Percentiles rank a stretch among this genome's conserved stretches.
Conservation (phyloP, 1,140 invertebrate genomes). For the Cotesia chilonis region DNA sequence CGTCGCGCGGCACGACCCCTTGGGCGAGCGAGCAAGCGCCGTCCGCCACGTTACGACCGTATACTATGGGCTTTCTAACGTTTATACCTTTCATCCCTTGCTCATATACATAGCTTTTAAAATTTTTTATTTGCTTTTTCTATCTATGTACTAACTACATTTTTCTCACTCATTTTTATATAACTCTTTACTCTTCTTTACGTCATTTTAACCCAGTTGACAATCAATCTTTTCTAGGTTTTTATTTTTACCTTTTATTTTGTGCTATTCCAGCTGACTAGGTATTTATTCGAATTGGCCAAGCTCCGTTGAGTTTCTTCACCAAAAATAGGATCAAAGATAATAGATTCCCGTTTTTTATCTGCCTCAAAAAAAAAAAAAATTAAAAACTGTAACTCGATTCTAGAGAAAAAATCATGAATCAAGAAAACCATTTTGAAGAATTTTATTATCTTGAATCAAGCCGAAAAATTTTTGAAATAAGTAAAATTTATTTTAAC, state of each 20-base stretch:
- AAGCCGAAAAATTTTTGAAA: too few species aligned
- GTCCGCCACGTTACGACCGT: constrained; percentile 56
- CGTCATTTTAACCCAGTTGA: constrained; percentile 12
- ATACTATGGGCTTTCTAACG: constrained; percentile 43
- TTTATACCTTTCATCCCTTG: constrained; percentile 21
- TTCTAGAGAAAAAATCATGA: too few species aligned
- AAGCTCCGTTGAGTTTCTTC: neutral
- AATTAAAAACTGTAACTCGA: too few species aligned
- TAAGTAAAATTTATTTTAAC: too few species aligned
- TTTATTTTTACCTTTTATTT: neutral
- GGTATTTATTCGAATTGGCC: neutral
- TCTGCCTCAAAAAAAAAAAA: neutral
- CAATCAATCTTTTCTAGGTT: neutral
- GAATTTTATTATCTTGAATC: too few species aligned
- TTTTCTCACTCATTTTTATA: constrained; percentile 39
- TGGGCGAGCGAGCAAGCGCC: constrained; percentile 54
- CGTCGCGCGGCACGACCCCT: constrained; percentile 45
- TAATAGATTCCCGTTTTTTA: constrained; percentile 9
- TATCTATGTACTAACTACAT: constrained; percentile 27
- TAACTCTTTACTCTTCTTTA: constrained; percentile 11
- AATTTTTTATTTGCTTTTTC: constrained; percentile 1
- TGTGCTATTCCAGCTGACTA: constrained; percentile 4
- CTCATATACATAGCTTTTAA: constrained; percentile 1
- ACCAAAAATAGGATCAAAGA: constrained; percentile 3
- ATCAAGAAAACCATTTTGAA: too few species aligned